A percentile compares a stretch with the other conserved stretches of the same genome.
Conservation (phyloP, 30 jellyfish, hydroid and myxozoan species). For the Mastigias papua region DNA sequence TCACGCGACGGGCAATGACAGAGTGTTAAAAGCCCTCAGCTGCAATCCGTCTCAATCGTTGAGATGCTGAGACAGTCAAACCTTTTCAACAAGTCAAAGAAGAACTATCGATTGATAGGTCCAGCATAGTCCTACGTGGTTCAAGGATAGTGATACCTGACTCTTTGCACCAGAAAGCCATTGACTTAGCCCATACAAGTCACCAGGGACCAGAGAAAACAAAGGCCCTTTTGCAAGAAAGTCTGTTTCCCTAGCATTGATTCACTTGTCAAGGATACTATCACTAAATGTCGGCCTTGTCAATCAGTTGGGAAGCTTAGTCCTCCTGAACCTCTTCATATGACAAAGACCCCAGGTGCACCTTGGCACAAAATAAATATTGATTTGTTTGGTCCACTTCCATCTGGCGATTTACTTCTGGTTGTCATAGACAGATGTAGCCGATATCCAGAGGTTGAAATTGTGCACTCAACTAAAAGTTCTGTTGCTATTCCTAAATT, state of each 20-base stretch:
- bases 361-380: slow-evolving; percentile 18
- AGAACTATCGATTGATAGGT: slow-evolving; percentile 22
- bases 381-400: slow-evolving; percentile 66
- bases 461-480: slow-evolving; percentile 60
- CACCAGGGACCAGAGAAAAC: slow-evolving; percentile 70
- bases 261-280: slow-evolving; percentile 10
- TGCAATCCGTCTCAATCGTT: too few relatives aligned
- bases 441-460: slow-evolving; percentile 74
- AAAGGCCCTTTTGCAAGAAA: slow-evolving; percentile 12
- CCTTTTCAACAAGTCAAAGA: slow-evolving; percentile 27
- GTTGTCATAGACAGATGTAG: slow-evolving; percentile 39
- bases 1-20: slow-evolving; percentile 14
- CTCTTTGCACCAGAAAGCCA: slow-evolving; percentile 32
- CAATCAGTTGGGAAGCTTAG: slow-evolving; percentile 47
- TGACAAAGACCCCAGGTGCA: slow-evolving; percentile 26
- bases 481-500: slow-evolving; percentile 53
- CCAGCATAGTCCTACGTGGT: slow-evolving; percentile 29
- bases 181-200: slow-evolving; percentile 57
- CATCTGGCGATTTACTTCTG: slow-evolving; percentile 65
- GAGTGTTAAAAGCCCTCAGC: too few relatives aligned
- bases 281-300: slow-evolving; percentile 45
- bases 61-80: too few relatives aligned
- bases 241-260: slow-evolving; percentile 37
- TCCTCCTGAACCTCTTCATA: slow-evolving; percentile 45
- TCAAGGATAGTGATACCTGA: slow-evolving; percentile 47